Evolutionary conservation across 2,113 vertebrate species (phyloP).

Genomic region (Pollachius pollachius): DNA sequence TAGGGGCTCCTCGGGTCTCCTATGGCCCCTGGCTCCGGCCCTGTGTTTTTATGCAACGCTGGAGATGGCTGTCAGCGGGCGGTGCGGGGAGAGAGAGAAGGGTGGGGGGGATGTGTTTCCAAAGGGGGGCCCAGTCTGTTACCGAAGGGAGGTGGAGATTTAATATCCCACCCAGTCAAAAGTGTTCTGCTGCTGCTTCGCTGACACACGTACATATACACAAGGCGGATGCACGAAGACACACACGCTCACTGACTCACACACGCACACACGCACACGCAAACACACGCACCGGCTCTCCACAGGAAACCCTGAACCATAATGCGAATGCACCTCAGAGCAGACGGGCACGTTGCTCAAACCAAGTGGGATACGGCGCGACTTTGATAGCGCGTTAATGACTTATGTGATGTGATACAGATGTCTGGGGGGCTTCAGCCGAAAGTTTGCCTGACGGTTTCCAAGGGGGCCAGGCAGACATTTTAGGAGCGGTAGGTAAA

Average conservation of each 20-base stretch:
- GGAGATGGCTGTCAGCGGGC: conserved; percentile 65
- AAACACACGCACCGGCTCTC: conserved; percentile 41
- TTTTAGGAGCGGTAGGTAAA: conserved; percentile 83
- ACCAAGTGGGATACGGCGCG: conserved; percentile 74
- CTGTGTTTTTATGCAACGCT: conserved; percentile 9
- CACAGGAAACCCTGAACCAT: conserved; percentile 77
- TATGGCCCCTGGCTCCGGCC: conserved; percentile 19
- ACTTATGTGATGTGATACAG: conserved; percentile 81
- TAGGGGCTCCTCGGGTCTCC: conserved; percentile 39
- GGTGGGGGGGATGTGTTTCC: conserved; percentile 68
- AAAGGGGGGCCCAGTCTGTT: conserved; percentile 69
- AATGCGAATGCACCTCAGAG: conserved; percentile 74
- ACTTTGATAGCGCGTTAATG: conserved; percentile 83
- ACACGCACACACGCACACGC: conserved; percentile 11
- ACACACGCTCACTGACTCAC: conserved; percentile 30
- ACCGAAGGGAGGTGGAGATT: conserved; percentile 81
- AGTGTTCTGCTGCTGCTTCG: conserved; percentile 62
- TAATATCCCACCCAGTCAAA: conserved; percentile 80
- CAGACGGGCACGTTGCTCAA: conserved; percentile 70
- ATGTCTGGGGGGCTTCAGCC: conserved; percentile 79
- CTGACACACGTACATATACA: conserved; percentile 41
- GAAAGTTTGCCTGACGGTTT: conserved; percentile 79
- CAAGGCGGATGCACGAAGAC: conserved; percentile 34
- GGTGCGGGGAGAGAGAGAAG: conserved; percentile 42
- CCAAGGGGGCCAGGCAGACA: conserved; percentile 77